Conservation (phyloP, 2,888 invertebrate species). For the Pterostichus madidus region DNA sequence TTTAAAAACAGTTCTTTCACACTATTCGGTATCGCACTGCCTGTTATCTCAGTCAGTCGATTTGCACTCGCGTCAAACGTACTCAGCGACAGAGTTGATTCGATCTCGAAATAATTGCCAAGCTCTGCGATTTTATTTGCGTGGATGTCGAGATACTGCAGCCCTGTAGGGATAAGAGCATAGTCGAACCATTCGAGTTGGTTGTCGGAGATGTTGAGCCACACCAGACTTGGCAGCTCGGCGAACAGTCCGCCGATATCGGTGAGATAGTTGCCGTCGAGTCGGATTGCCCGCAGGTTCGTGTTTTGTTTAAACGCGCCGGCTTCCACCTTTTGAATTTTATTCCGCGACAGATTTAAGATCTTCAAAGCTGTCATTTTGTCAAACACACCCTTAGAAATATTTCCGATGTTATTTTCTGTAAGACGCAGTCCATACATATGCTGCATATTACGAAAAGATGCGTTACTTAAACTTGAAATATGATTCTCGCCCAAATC, state of each 20-base stretch:
- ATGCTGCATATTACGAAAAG: slow-evolving; percentile 89
- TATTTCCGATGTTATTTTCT: slow-evolving; percentile 90
- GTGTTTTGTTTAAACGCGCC: slow-evolving; percentile 88
- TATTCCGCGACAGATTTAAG: slow-evolving; percentile 90
- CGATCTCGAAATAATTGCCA: slow-evolving; percentile 91
- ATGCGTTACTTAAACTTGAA: slow-evolving; percentile 86
- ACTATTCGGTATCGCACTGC: slow-evolving; percentile 90
- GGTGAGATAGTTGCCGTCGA: slow-evolving; percentile 90
- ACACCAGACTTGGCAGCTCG: slow-evolving; percentile 89
- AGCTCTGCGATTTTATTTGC: slow-evolving; percentile 90
- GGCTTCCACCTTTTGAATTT: slow-evolving; percentile 87
- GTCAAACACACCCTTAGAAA: slow-evolving; percentile 88
- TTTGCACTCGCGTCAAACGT: slow-evolving; percentile 92
- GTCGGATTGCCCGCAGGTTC: slow-evolving; percentile 88
- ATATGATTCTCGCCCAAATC: slow-evolving; percentile 93
- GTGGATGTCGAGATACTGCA: slow-evolving; percentile 92
- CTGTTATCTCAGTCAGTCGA: slow-evolving; percentile 88
- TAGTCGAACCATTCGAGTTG: slow-evolving; percentile 91
- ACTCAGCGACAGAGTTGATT: slow-evolving; percentile 87
- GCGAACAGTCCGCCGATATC: slow-evolving; percentile 89
- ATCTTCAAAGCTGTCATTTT: slow-evolving; percentile 89
- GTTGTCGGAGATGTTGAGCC: slow-evolving; percentile 93
- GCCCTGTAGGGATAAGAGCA: slow-evolving; percentile 89
- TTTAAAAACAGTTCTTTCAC: slow-evolving; percentile 88
- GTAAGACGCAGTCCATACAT: slow-evolving; percentile 90